Percentiles rank a stretch among this genome's conserved stretches.
phyloP scores from a whole-genome alignment of 2,113 vertebrate genomes.

The Diadophis punctatus region DNA sequence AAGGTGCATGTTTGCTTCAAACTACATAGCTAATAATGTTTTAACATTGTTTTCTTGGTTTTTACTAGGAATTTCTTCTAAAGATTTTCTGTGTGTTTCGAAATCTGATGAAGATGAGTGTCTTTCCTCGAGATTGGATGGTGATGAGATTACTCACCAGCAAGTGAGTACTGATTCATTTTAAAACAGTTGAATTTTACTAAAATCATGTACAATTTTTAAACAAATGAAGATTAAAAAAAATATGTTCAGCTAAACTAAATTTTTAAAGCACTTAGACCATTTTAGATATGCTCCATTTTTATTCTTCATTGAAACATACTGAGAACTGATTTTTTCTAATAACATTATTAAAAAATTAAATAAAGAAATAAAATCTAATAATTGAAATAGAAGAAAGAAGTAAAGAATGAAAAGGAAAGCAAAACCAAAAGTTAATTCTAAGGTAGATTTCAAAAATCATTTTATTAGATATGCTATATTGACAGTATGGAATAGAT shows the following conservation, averaged over 20 bases:
- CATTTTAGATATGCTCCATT: background rate
- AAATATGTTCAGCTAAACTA: background rate
- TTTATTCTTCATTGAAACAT: background rate
- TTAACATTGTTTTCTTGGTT: background rate
- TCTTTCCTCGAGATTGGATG: conserved; percentile 97
- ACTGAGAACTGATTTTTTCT: background rate
- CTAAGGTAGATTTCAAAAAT: background rate
- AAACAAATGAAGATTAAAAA: background rate
- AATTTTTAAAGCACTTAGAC: background rate
- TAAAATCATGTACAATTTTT: background rate
- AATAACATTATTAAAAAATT: background rate
- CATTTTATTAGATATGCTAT: background rate
- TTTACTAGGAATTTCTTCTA: conserved; percentile 86
- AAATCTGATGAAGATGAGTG: conserved; percentile 96
- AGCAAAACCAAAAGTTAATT: background rate
- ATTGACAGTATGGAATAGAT: background rate
- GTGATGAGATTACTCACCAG: conserved; percentile 96
- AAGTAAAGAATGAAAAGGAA: background rate
- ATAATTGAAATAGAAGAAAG: background rate
- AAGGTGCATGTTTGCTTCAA: background rate
- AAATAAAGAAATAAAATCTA: background rate
- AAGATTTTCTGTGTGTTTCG: conserved; percentile 97
- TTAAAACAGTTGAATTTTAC: background rate
- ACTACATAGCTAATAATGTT: background rate
- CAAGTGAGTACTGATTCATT: conserved; percentile 78